These are phyloP conservation scores for Leucophenga montana DNA, from an alignment of 2,888 invertebrate species.

Conservation along the genomic window DNA sequence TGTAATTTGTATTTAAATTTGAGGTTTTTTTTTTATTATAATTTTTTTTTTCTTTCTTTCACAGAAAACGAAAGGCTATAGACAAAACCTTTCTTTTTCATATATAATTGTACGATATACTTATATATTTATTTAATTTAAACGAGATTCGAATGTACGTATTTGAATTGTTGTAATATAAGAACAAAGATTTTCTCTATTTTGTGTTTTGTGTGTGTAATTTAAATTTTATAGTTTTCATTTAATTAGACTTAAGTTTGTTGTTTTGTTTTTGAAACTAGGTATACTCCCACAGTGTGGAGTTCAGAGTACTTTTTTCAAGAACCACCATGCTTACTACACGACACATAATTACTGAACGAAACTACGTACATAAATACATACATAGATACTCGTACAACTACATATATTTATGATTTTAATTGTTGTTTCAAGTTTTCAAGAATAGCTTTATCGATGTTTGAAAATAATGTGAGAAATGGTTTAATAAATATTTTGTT, in stretches of 20 bases:
- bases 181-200: conserved; percentile 8
- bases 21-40: too few species aligned
- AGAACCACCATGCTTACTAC: conserved; percentile 11
- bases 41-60: too few species aligned
- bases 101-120: neutral
- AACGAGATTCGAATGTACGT: conserved; percentile 7
- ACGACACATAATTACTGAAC: conserved; percentile 31
- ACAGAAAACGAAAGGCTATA: too few species aligned
- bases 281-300: conserved; percentile 9
- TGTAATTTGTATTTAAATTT: too few species aligned
- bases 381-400: conserved; percentile 40
- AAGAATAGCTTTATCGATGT: conserved; percentile 42
- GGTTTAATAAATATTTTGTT: conserved; percentile 14
- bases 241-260: conserved; percentile 24
- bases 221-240: conserved; percentile 1
- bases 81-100: neutral
- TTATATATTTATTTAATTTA: neutral
- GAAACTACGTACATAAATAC: conserved; percentile 26
- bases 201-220: neutral
- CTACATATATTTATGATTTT: conserved; percentile 35
- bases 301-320: conserved; percentile 2
- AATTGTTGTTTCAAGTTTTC: conserved; percentile 62
- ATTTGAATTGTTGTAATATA: conserved; percentile 4
- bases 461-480: conserved; percentile 38
- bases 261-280: conserved; percentile 41